Base-by-base conservation (phyloP, 2,888 invertebrate genomes). In the Teleogryllus oceanicus region DNA sequence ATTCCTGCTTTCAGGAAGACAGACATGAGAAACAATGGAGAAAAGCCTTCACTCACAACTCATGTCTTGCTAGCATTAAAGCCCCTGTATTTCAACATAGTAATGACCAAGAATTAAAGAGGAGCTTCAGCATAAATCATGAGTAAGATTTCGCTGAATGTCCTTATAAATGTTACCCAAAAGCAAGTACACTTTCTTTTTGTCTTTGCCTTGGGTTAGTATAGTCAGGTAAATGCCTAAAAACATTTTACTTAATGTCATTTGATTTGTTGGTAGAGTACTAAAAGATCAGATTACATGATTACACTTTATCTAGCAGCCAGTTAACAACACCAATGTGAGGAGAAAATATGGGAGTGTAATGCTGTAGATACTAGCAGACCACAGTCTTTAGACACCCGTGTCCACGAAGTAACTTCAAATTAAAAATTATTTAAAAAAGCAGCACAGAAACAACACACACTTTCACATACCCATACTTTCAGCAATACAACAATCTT, bases 1-100 rank as follows among this genome's bases (percentile, higher is more conserved):
- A 62, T 62, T 62, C 62, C 62, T 62, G 62, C n/a, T 62, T 62
- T 62, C 62, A 62, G 62, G 62, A 62, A 62, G 62, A 62, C 62
- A 62, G 62, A 62, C n/a, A n/a, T 62, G 62, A 62, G 62, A 62
- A 62, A 62, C 62, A 18, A n/a, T n/a, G n/a, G 62, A 62, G 62
- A 62, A 62, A 18, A 18, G 62, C 62, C 62, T 37, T n/a, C 62
- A 10, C n/a, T 18, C n/a, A n/a, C 8, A 62, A 62, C 62, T 62
- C 62, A 62, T n/a, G n/a, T 62, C 62, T n/a, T 62, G 5, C 37
- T 37, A 16, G 62, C 13, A 18, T 62, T 62, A 62, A 62, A 62
- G 62, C 62, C 11, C n/a, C 62, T n/a, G n/a, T 16, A 62, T 13
- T 62, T 62, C 37, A 62, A 62, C 62, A 62, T 37, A 37, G 37